Evolutionary conservation across 2,797 vertebrate genomes (phyloP).

Genomic region (Sphenodon punctatus): DNA sequence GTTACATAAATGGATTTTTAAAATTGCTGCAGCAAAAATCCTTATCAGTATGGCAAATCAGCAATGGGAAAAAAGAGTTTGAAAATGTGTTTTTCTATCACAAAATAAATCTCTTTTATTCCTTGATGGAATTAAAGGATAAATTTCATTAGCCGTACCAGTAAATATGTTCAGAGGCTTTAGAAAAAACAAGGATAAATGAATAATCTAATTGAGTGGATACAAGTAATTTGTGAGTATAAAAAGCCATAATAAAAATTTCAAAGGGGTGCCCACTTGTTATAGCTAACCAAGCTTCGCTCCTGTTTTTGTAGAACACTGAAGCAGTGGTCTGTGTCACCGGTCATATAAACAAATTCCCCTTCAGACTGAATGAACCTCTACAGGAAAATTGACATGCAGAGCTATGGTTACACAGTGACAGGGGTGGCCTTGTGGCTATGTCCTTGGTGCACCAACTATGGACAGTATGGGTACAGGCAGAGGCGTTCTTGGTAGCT

Average conservation of each 20-base stretch:
- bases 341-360: constrained; percentile 9
- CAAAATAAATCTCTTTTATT: neutral
- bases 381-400: constrained; percentile 43
- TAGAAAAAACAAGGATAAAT: neutral
- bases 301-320: neutral
- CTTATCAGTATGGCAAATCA: neutral
- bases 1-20: neutral
- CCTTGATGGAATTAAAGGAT: neutral
- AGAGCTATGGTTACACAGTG: too few relatives aligned
- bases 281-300: neutral
- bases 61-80: neutral
- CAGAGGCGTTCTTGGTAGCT: too few relatives aligned
- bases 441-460: too few relatives aligned
- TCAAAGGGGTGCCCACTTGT: neutral
- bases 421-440: too few relatives aligned
- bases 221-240: neutral
- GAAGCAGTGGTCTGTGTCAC: neutral
- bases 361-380: constrained; percentile 24
- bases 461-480: too few relatives aligned
- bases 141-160: neutral
- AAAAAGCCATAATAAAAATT: neutral
- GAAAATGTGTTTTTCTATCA: neutral
- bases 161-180: neutral
- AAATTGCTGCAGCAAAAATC: neutral
- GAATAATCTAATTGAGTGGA: neutral